phyloP scores from a whole-genome alignment of 2,888 invertebrate species.

The Autographa gamma region DNA sequence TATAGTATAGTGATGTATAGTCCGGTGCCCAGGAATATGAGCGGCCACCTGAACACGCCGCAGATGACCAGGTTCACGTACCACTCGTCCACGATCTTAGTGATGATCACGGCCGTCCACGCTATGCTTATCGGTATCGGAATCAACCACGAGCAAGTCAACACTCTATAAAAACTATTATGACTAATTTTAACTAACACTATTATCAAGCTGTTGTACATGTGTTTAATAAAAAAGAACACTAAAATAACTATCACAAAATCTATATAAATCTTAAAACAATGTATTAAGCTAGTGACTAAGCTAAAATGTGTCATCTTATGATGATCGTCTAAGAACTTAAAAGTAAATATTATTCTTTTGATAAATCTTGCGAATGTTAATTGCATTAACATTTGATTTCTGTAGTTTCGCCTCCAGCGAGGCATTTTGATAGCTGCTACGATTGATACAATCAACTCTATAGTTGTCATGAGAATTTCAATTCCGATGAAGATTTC shows the following conservation, averaged over 20 bases:
- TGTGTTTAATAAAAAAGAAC: slow-evolving; percentile 82
- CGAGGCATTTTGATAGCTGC: slow-evolving; percentile 77
- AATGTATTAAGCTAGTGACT: slow-evolving; percentile 58
- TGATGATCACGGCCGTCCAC: slow-evolving; percentile 64
- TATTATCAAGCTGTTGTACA: slow-evolving; percentile 81
- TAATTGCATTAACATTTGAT: slow-evolving; percentile 84
- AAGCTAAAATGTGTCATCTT: slow-evolving; percentile 42
- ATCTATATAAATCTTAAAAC: slow-evolving; percentile 77
- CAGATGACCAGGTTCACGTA: slow-evolving; percentile 75
- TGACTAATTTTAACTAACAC: slow-evolving; percentile 79
- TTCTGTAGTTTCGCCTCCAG: slow-evolving; percentile 84
- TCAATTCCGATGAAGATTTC: slow-evolving; percentile 76
- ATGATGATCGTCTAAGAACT: slow-evolving; percentile 66
- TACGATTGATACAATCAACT: slow-evolving; percentile 73
- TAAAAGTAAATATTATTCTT: slow-evolving; percentile 71
- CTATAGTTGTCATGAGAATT: slow-evolving; percentile 80
- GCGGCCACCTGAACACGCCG: slow-evolving; percentile 78
- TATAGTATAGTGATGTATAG: slow-evolving; percentile 75
- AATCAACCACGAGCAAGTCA: slow-evolving; percentile 77
- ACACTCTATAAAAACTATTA: slow-evolving; percentile 71
- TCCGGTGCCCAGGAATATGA: slow-evolving; percentile 76
- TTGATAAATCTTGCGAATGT: slow-evolving; percentile 79
- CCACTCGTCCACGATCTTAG: slow-evolving; percentile 62
- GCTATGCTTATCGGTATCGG: slow-evolving; percentile 72
- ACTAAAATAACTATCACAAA: slow-evolving; percentile 80